Base-by-base conservation (phyloP, 1,140 invertebrate genomes). In the Calliphora vicina region DNA sequence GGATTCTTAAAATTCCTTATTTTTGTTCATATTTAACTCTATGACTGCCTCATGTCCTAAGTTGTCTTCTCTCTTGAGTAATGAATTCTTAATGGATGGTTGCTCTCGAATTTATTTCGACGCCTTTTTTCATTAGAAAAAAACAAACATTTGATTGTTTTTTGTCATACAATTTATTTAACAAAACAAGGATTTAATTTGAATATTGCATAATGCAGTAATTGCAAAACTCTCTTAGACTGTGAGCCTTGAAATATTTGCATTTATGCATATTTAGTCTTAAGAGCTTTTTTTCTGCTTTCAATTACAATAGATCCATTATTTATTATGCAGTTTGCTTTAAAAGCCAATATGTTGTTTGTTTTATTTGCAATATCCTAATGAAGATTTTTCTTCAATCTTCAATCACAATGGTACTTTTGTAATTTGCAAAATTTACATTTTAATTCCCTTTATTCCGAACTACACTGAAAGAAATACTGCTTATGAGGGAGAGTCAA, bases 161-260 rank as follows among this genome's bases (percentile, higher is more conserved):
- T 45, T 45, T 45, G 43, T 4, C 15, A 45, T 45, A 6, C 10
- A 29, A 29, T 29, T 29, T 29, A 45, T 13, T 13, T 45, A 6
- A 50, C 12, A 50, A n/a, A 9, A 13, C 1, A 12, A 73, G 71
- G 71, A 26, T 27, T 73, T 73, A 73, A 73, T 73, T 15, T 73
- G 71, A 73, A 73, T 73, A 73, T 73, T 73, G 71, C 25, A 73
- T 73, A 73, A 73, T 73, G 25, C 26, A 26, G 20, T 25, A 71
- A 71, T 71, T 25, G 67, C 17, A 71, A 71, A 71, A 23, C 67
- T 26, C 67, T 23, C n/a, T 23, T 26, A 1, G 23, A 2, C 20
- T 13, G 6, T 35, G 2, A 35, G 10, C 35, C 6, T n/a, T n/a
- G 29, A 35, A 35, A 50, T 50, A 50, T 50, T 50, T 50, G 12